Evolutionary conservation across 2,888 invertebrate genomes (phyloP).

Genomic region (Epicampocera succincta): DNA sequence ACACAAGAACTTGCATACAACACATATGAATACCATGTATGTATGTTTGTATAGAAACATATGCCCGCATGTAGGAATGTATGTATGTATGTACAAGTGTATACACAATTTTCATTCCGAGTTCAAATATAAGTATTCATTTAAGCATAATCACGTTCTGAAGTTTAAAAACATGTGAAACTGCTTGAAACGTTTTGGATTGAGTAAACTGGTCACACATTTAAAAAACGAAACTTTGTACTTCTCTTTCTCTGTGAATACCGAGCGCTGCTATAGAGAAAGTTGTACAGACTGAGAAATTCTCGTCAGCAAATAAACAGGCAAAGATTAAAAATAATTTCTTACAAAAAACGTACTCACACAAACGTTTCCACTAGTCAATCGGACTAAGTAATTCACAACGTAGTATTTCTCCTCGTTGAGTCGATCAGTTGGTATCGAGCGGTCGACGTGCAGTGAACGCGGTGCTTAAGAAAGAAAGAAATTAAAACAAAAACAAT

Average conservation of each 20-base stretch:
- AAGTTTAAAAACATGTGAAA: background rate
- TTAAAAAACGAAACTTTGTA: background rate
- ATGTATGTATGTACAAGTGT: too few species aligned
- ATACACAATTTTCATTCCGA: too few species aligned
- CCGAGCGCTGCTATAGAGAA: background rate
- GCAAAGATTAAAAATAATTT: constrained; percentile 32
- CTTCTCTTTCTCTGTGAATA: background rate
- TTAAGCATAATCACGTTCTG: background rate
- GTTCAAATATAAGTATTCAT: too few species aligned
- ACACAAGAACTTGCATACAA: too few species aligned
- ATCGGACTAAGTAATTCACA: constrained; percentile 28
- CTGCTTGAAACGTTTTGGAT: background rate
- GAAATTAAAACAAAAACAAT: constrained; percentile 3
- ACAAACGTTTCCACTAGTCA: constrained; percentile 23
- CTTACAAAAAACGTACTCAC: background rate
- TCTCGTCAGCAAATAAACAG: constrained; percentile 25
- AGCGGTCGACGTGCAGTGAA: constrained; percentile 32
- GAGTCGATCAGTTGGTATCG: constrained; percentile 45
- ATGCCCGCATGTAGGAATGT: too few species aligned
- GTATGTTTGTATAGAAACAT: too few species aligned
- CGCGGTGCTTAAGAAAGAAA: constrained; percentile 17
- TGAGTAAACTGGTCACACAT: background rate
- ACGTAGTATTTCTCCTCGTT: background rate
- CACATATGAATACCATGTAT: too few species aligned
- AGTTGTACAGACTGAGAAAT: background rate